Conservation (phyloP, 2,888 invertebrate genomes). For the Acanthoscelides obtectus region DNA sequence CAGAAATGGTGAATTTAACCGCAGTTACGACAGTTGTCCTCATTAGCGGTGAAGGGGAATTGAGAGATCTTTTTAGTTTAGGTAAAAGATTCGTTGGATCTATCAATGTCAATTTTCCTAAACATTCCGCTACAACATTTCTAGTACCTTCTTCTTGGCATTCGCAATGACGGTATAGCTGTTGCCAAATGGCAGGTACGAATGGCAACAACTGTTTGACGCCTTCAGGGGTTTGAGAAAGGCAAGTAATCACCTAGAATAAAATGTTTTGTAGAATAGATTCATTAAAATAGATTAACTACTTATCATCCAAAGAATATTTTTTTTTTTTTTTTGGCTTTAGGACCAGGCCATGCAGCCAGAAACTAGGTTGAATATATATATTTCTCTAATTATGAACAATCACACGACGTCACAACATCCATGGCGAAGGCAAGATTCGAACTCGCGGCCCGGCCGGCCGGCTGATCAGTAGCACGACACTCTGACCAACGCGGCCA, state of each 20-base stretch:
- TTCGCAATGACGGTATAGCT: slow-evolving; percentile 91
- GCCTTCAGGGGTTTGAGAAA: slow-evolving; percentile 70
- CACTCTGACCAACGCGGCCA: too few species aligned
- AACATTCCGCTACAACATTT: slow-evolving; percentile 97
- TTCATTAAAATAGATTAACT: too few species aligned
- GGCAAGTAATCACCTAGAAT: slow-evolving; percentile 74
- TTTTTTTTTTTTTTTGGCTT: too few species aligned
- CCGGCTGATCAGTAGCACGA: too few species aligned
- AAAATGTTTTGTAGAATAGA: too few species aligned
- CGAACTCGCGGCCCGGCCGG: too few species aligned
- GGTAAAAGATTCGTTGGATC: slow-evolving; percentile 86
- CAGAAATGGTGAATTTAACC: slow-evolving; percentile 97
- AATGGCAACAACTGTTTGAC: slow-evolving; percentile 73
- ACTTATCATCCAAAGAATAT: too few species aligned
- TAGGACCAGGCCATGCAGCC: too few species aligned
- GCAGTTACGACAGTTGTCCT: slow-evolving; percentile 96
- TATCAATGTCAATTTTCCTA: slow-evolving; percentile 92
- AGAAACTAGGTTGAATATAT: too few species aligned
- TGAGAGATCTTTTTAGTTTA: slow-evolving; percentile 77
- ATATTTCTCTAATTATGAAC: too few species aligned
- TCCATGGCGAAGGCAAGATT: too few species aligned
- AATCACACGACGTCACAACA: too few species aligned
- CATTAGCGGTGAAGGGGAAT: slow-evolving; percentile 77
- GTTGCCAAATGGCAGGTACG: slow-evolving; percentile 86
- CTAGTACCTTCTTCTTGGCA: slow-evolving; percentile 97